phyloP scores from a whole-genome alignment of 2,113 vertebrate genomes.

The Phylloscopus trochilus region DNA sequence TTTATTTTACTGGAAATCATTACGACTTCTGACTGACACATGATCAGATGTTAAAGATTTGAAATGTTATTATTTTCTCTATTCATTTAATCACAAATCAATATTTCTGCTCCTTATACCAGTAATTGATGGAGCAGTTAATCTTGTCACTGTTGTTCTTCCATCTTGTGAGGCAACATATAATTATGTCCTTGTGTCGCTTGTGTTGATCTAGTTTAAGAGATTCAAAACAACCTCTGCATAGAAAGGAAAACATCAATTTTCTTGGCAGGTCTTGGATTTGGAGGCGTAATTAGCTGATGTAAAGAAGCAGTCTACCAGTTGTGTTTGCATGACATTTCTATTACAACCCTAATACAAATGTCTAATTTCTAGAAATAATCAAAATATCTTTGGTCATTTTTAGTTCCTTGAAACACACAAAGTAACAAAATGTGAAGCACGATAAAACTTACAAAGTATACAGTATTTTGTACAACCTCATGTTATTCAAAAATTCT shows the following conservation, averaged over 20 bases:
- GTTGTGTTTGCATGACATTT: not conserved
- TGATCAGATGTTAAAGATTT: not conserved
- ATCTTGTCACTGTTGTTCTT: not conserved
- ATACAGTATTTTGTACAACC: not conserved
- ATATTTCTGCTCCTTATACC: not conserved
- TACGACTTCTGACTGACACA: not conserved
- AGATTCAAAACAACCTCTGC: not conserved
- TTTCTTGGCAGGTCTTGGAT: not conserved
- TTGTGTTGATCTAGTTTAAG: not conserved
- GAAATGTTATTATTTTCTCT: constrained; percentile 7
- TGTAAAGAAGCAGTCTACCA: not conserved
- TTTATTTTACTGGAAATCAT: not conserved
- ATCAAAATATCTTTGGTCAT: not conserved
- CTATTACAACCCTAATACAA: not conserved
- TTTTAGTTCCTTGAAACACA: not conserved
- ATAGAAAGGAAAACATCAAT: not conserved
- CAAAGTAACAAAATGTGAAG: not conserved
- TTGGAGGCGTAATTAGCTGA: not conserved
- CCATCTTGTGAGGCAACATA: not conserved
- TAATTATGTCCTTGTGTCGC: constrained; percentile 4
- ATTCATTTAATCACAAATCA: constrained; percentile 15
- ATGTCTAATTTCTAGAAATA: not conserved
- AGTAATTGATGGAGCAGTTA: not conserved
- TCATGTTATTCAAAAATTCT: not conserved
- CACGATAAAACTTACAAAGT: not conserved